Conservation (phyloP, 2,888 invertebrate species). For the Chrysopilus asiliformis region DNA sequence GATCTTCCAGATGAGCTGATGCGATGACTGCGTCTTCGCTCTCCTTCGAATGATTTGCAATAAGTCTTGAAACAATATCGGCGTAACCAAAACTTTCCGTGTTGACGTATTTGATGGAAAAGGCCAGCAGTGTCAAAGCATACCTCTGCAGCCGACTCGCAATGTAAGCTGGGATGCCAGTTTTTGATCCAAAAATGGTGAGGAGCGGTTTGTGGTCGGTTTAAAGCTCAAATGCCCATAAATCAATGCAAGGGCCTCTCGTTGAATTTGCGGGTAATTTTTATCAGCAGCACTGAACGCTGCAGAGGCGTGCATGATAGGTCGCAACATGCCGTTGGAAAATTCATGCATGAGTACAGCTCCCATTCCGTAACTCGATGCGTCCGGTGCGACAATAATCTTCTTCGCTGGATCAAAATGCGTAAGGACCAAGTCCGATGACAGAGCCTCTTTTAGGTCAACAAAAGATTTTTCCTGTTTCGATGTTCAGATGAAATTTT, state of each 20-base stretch:
- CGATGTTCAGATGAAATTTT: neutral
- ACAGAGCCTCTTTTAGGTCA: constrained; percentile 12
- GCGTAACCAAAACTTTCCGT: constrained; percentile 2
- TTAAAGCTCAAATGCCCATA: constrained; percentile 23
- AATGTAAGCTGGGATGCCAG: constrained; percentile 7
- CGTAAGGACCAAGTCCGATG: constrained; percentile 12
- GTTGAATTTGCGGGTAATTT: constrained; percentile 25
- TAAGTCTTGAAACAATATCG: constrained; percentile 2
- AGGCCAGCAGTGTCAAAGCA: constrained; percentile 4
- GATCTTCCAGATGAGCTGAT: neutral
- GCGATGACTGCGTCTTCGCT: neutral
- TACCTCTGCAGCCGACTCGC: constrained; percentile 9
- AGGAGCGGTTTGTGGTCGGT: constrained; percentile 18
- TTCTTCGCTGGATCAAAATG: constrained; percentile 14
- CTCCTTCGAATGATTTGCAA: neutral
- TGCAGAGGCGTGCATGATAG: constrained; percentile 22
- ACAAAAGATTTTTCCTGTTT: constrained; percentile 4
- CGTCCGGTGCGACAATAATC: constrained; percentile 16
- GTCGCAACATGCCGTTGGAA: constrained; percentile 21
- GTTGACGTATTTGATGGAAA: constrained; percentile 5
- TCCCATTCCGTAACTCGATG: constrained; percentile 15
- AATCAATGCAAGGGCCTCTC: constrained; percentile 24
- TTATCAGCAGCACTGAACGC: constrained; percentile 22
- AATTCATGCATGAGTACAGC: constrained; percentile 15
- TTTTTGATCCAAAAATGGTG: constrained; percentile 9